phyloP scores from a whole-genome alignment of 2,888 invertebrate species.

The Lamellibrachia satsuma region DNA sequence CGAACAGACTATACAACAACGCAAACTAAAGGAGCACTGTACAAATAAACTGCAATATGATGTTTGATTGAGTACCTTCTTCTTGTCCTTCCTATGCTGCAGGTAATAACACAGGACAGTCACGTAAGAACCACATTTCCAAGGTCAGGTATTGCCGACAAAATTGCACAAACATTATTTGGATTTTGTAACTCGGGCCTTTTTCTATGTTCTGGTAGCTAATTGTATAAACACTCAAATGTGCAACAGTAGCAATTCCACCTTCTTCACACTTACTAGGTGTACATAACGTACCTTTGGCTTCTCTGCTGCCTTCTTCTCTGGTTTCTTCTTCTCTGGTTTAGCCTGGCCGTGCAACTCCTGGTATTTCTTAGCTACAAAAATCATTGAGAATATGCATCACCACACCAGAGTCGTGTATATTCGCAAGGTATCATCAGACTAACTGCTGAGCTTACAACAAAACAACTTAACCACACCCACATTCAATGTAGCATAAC shows the following conservation, averaged over 20 bases:
- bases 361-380: constrained; percentile 78
- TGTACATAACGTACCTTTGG: constrained; percentile 56
- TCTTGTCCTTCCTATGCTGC: constrained; percentile 62
- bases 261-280: not conserved
- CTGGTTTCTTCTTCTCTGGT: constrained; percentile 42
- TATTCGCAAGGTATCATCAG: not conserved
- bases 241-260: not conserved
- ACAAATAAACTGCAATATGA: not conserved
- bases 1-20: not conserved
- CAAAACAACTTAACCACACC: not conserved
- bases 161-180: too few relatives aligned
- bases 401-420: not conserved
- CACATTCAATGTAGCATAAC: not conserved
- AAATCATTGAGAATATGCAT: constrained; percentile 22
- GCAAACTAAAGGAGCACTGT: not conserved
- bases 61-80: constrained; percentile 45
- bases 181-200: not conserved
- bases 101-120: not conserved
- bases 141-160: not conserved
- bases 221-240: not conserved
- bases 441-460: not conserved
- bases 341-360: constrained; percentile 63
- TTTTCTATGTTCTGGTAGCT: not conserved
- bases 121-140: not conserved
- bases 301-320: constrained; percentile 63